Base-by-base conservation (phyloP, 2,888 invertebrate genomes). In the Pandemis corylana region DNA sequence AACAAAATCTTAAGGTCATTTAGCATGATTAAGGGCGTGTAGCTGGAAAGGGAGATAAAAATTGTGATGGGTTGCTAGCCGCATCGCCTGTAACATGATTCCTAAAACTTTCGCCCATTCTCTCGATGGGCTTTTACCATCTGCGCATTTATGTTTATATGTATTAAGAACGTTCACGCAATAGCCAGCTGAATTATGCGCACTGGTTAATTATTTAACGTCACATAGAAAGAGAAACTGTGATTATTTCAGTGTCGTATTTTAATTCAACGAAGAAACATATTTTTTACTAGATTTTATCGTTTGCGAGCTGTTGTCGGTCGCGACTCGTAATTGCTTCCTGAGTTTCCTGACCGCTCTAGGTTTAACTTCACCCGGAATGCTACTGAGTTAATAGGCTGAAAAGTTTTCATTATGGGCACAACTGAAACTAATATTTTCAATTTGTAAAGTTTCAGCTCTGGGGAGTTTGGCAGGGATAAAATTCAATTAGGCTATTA, bases 321-420 rank as follows among this genome's bases (percentile, higher is more conserved):
- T 44, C 66, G 59, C 68, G 13, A 44, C 46, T 41, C 63, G 46
- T 74, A 74, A 74, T 74, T 66, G 74, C 74, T 70, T 74, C 74
- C 74, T 74, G 70, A 62, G 61, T 69, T 70, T 74, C 69, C 74
- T 74, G 70, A 74, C 74, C 74, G 70, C 66, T 66, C 42, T 61
- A 70, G 53, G 49, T 74, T 70, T 70, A 74, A 70, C 66, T 74
- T 66, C 46, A 61, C 44, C 61, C 66, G 61, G 69, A 65, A 65
- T 70, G 74, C 70, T 53, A 53, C 66, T 44, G 44, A 70, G 66
- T 66, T 74, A 69, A 70, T 74, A 70, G 42, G 53, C 42, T 74
- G 36, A 59, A 74, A 70, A 65, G 49, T 74, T 74, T 68, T 9
- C 44, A 41, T 49, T 49, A 59, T 59, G 70, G 64, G 15, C 51